Evolutionary conservation across 2,888 invertebrate species (phyloP).

Genomic region (Xestobium rufovillosum): DNA sequence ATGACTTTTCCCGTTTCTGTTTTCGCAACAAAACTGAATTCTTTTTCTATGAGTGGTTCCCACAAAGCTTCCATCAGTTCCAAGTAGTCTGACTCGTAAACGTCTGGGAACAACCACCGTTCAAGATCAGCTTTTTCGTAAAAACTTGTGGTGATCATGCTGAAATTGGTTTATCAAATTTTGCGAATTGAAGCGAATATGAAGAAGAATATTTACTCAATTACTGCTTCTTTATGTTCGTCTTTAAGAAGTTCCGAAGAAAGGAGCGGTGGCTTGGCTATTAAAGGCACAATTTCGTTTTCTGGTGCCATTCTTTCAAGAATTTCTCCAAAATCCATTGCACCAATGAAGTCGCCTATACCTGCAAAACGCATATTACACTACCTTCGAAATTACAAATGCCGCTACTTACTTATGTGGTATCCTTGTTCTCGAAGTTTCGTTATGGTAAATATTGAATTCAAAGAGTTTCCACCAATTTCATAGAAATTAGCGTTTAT

Average conservation of each 20-base stretch:
- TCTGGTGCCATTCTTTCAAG: slow-evolving; percentile 50
- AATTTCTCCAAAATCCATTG: slow-evolving; percentile 62
- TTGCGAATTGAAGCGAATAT: slow-evolving; percentile 8
- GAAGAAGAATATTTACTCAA: slow-evolving; percentile 55
- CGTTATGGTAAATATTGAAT: slow-evolving; percentile 76
- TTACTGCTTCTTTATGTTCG: slow-evolving; percentile 56
- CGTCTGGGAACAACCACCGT: slow-evolving; percentile 65
- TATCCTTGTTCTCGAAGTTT: slow-evolving; percentile 69
- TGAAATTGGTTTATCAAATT: too few species aligned
- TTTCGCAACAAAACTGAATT: slow-evolving; percentile 63
- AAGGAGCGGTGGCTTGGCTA: slow-evolving; percentile 39
- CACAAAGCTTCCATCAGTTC: slow-evolving; percentile 63
- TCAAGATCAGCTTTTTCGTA: slow-evolving; percentile 81
- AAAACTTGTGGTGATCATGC: slow-evolving; percentile 79
- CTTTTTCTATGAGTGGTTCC: slow-evolving; percentile 58
- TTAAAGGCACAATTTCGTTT: slow-evolving; percentile 29
- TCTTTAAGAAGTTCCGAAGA: slow-evolving; percentile 50
- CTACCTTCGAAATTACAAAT: slow-evolving; percentile 2
- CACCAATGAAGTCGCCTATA: slow-evolving; percentile 72
- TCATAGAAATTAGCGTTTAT: slow-evolving; percentile 70
- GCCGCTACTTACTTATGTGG: slow-evolving; percentile 55
- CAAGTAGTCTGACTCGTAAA: slow-evolving; percentile 60
- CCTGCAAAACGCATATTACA: slow-evolving; percentile 39
- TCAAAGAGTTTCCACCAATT: slow-evolving; percentile 79
- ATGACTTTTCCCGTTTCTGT: slow-evolving; percentile 51